Evolutionary conservation across 2,888 invertebrate genomes (phyloP).

Genomic region (Diogma glabrata): DNA sequence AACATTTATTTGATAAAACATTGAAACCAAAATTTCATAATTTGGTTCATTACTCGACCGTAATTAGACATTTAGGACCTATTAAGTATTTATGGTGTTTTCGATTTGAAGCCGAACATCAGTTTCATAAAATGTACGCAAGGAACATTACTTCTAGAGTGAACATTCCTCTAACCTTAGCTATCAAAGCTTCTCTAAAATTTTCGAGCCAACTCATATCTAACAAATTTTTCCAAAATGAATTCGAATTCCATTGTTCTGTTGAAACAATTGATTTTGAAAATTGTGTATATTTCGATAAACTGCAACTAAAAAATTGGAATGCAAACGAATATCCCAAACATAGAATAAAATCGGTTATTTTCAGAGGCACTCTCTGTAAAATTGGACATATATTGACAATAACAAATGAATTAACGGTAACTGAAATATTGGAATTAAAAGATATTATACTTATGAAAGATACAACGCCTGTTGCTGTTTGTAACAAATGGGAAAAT

Average conservation of each 20-base stretch:
- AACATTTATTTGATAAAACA: constrained; percentile 7
- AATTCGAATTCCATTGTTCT: too few relatives aligned
- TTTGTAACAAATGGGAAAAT: too few relatives aligned
- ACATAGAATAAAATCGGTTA: too few relatives aligned
- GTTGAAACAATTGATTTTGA: too few relatives aligned
- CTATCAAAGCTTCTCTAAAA: constrained; percentile 18
- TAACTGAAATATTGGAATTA: constrained; percentile 1
- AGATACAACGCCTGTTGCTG: background rate
- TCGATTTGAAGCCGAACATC: constrained; percentile 16
- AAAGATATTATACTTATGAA: background rate
- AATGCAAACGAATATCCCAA: too few relatives aligned
- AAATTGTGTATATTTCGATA: too few relatives aligned
- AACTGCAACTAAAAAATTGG: too few relatives aligned
- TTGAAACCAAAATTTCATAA: constrained; percentile 16
- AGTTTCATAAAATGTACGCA: constrained; percentile 15
- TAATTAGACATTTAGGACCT: background rate
- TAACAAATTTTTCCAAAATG: too few relatives aligned
- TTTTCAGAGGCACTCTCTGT: too few relatives aligned
- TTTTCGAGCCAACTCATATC: too few relatives aligned
- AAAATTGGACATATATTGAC: background rate
- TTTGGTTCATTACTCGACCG: constrained; percentile 13
- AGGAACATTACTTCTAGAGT: constrained; percentile 16
- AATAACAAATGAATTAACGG: background rate
- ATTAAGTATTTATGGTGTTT: constrained; percentile 1
- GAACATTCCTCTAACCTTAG: constrained; percentile 15